Percentiles rank a stretch among this genome's conserved stretches.
Evolutionary conservation across 2,113 vertebrate genomes (phyloP).

Genomic region (Thamnaconus septentrionalis): DNA sequence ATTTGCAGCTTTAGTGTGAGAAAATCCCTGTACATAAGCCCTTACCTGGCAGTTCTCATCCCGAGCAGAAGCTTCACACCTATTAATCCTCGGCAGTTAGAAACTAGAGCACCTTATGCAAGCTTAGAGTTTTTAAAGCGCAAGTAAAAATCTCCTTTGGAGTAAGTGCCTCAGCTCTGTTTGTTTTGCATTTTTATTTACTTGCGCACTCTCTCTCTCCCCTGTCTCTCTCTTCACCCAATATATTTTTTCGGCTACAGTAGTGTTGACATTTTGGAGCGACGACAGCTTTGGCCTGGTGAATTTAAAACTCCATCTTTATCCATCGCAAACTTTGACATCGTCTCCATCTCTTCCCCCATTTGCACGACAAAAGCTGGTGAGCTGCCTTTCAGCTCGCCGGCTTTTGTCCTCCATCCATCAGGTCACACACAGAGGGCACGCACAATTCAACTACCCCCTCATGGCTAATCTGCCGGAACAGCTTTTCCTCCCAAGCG

Average conservation of each 20-base stretch:
- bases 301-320: neutral
- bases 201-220: neutral
- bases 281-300: neutral
- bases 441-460: slow-evolving; percentile 33
- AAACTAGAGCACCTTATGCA: slow-evolving; percentile 26
- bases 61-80: slow-evolving; percentile 14
- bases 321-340: neutral
- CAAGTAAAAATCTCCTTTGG: slow-evolving; percentile 16
- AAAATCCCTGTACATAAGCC: slow-evolving; percentile 18
- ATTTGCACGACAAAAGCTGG: slow-evolving; percentile 12
- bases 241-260: neutral
- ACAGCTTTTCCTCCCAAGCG: slow-evolving; percentile 29
- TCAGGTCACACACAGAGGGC: slow-evolving; percentile 56
- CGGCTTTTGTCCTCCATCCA: slow-evolving; percentile 53
- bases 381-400: slow-evolving; percentile 29
- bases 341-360: neutral
- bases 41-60: slow-evolving; percentile 30
- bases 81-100: slow-evolving; percentile 35
- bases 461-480: slow-evolving; percentile 60
- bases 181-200: slow-evolving; percentile 10
- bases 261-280: no score
- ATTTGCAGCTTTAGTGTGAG: neutral
- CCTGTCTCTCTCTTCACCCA: neutral
- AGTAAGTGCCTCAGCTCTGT: neutral
- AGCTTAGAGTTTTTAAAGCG: slow-evolving; percentile 8